Conservation (phyloP, 2,797 vertebrate genomes). For the Notamacropus eugenii region DNA sequence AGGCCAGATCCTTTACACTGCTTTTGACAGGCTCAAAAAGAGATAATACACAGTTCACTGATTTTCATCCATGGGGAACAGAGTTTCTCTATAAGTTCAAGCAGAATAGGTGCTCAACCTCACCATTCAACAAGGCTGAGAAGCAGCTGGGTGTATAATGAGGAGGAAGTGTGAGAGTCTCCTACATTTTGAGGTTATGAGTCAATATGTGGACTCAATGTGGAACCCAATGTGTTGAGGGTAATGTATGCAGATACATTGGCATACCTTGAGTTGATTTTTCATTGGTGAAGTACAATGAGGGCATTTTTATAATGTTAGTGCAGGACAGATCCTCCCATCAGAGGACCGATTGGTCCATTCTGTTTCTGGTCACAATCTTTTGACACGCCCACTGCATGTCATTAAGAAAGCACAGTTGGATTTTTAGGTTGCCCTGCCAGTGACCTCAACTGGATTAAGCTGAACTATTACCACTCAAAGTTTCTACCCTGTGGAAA, state of each 20-base stretch:
- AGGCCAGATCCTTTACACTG: neutral
- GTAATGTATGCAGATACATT: neutral
- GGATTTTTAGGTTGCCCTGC: too few relatives aligned
- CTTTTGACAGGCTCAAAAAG: neutral
- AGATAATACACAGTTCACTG: neutral
- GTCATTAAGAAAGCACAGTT: too few relatives aligned
- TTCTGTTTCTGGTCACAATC: too few relatives aligned
- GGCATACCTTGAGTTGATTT: neutral
- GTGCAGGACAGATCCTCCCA: too few relatives aligned
- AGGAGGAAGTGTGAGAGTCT: neutral
- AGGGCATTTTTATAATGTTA: too few relatives aligned
- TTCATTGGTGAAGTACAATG: neutral
- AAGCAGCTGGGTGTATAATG: neutral
- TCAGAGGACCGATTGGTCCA: too few relatives aligned
- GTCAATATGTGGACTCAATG: neutral
- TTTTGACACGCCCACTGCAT: too few relatives aligned
- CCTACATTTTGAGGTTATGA: neutral
- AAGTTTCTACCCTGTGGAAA: too few relatives aligned
- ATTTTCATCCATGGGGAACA: neutral
- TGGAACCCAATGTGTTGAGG: neutral
- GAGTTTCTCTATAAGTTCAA: neutral
- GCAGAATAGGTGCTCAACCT: neutral
- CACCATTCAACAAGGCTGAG: neutral
- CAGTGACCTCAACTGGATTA: too few relatives aligned
- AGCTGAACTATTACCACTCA: too few relatives aligned